Base-by-base conservation (phyloP, 2,888 invertebrate species). In the Reticulitermes lucifugus region DNA sequence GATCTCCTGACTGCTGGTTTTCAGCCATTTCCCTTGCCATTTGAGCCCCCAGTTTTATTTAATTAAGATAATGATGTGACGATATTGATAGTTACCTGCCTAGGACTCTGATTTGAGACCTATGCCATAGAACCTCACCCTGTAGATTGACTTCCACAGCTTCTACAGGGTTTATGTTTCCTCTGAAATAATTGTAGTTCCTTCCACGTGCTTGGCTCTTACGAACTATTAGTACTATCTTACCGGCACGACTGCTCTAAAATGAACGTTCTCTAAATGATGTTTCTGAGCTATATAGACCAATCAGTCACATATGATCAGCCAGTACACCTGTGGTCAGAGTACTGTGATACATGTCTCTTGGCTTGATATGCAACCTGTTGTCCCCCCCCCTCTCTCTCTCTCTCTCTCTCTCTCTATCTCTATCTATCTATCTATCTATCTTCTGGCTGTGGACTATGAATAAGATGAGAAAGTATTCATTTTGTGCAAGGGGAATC, bases 11-110 rank as follows among this genome's bases (percentile, higher is more conserved):
- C 73, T 83, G 55, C 25, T 55, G 75, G 75, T 25, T 83, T 75
- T 83, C 46, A 35, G 83, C 75, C 83, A 73, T 29, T 29, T 83
- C 55, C 73, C 83, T 83, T 83, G 83, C 83, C 83, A 73, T 73
- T 14, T 70, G n/a, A 70, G n/a, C 25, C 70, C n/a, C 29, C 70
- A 29, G 70, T 70, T 29, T 29, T 70, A 70, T 12, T 70, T n/a
- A 70, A 70, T 29, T 25, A 70, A 70, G 9, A 70, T 9, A 10
- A 35, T 35, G n/a, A 29, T 35, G 41, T 35, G 35, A 73, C 9
- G 2, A 12, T 73, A 73, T 21, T 77, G 77, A 77, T 77, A 77
- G 77, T 46, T 43, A 46, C 77, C 46, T 51, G 41, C n/a, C 10
- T 70, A 29, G 51, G n/a, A 46, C 46, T 46, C 77, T 35, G 51